Conservation (phyloP, 2,113 vertebrate species). For the Sciurus niger region DNA sequence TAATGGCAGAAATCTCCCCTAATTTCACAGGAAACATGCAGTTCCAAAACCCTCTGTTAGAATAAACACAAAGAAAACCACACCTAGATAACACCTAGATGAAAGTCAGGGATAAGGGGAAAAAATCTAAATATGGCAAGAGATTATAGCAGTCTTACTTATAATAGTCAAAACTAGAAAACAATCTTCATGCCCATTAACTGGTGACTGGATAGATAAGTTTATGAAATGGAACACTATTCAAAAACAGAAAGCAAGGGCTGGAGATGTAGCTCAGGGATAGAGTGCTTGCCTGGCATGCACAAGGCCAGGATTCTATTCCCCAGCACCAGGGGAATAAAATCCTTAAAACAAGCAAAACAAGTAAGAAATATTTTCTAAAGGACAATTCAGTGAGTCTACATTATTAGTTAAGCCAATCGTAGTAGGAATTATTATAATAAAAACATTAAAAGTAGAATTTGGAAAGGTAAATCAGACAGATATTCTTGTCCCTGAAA, state of each 20-base stretch:
- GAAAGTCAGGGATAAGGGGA: background rate
- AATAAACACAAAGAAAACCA: background rate
- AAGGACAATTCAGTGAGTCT: background rate
- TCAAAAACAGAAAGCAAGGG: background rate
- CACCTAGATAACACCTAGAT: background rate
- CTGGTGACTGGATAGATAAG: background rate
- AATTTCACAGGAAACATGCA: background rate
- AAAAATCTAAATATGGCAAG: background rate
- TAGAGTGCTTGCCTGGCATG: too few species aligned
- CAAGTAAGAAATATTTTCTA: conserved; percentile 13
- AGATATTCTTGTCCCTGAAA: background rate
- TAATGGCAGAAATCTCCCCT: background rate
- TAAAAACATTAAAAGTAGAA: background rate
- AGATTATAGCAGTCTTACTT: background rate
- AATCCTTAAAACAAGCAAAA: background rate
- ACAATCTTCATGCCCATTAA: background rate
- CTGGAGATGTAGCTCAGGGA: too few species aligned
- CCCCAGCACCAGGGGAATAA: too few species aligned
- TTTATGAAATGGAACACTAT: background rate
- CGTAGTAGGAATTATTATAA: background rate
- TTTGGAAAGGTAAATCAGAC: background rate
- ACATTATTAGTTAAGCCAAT: background rate
- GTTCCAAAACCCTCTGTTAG: background rate
- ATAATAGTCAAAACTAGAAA: background rate
- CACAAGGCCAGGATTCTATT: too few species aligned